These are phyloP conservation scores for Penelope pileata DNA, from an alignment of 2,113 vertebrate species.

Conservation along the genomic window DNA sequence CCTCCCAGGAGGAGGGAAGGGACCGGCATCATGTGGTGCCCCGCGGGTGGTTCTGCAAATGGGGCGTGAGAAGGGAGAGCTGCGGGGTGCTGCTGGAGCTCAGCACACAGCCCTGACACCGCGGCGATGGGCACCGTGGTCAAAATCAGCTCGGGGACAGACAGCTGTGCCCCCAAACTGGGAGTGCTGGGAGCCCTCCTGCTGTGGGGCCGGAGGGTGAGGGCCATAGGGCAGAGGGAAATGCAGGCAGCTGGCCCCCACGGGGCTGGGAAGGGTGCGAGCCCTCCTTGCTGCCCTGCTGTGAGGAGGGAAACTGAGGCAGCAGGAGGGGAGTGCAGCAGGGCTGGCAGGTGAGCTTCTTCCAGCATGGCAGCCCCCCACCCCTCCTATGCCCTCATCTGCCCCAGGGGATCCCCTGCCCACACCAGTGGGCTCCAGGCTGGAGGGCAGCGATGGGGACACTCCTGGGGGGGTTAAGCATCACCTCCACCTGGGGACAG, in stretches of 20 bases:
- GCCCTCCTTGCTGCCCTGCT: too few relatives aligned
- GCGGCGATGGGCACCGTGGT: background rate
- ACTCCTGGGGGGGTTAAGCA: background rate
- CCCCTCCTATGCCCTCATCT: too few relatives aligned
- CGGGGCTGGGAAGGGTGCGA: too few relatives aligned
- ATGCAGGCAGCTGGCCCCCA: fast-evolving
- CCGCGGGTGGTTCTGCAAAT: background rate
- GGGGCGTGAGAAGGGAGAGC: background rate
- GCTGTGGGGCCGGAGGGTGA: background rate
- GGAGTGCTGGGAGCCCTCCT: background rate
- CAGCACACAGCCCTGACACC: background rate
- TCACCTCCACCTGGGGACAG: too few relatives aligned
- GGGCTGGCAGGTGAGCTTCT: background rate
- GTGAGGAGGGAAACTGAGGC: background rate
- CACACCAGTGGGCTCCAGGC: too few relatives aligned
- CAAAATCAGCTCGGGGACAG: background rate
- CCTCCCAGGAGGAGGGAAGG: constrained; percentile 47
- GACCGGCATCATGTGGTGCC: background rate
- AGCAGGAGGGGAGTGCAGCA: fast-evolving
- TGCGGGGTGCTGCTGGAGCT: background rate
- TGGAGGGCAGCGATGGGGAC: background rate
- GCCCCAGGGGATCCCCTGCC: too few relatives aligned
- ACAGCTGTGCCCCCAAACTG: background rate
- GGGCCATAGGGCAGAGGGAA: background rate
- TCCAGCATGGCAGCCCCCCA: background rate